Percentiles rank a stretch among this genome's conserved stretches.
Conservation (phyloP, 2,797 vertebrate species). For the Meriones psammophilus region DNA sequence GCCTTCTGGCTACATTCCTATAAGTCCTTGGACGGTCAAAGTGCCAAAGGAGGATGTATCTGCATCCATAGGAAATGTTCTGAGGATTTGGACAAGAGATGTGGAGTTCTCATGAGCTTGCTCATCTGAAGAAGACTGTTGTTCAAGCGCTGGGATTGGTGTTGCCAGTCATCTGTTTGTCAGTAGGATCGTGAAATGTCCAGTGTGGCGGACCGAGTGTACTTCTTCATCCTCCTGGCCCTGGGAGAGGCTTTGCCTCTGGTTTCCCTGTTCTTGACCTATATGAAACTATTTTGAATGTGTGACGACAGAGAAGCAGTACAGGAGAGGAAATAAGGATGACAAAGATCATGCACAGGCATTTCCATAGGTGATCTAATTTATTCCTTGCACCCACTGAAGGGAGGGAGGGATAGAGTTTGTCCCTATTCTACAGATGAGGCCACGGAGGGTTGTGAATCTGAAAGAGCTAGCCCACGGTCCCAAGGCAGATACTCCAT, state of each 20-base stretch:
- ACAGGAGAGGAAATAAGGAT: background rate
- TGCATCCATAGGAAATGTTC: background rate
- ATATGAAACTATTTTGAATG: constrained; percentile 23
- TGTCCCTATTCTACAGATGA: background rate
- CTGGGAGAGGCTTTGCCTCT: background rate
- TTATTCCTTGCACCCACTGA: background rate
- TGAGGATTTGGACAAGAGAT: background rate
- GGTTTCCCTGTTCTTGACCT: background rate
- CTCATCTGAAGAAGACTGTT: background rate
- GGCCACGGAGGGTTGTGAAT: background rate
- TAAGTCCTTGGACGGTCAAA: constrained; percentile 10
- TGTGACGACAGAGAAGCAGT: background rate
- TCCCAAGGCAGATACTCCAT: background rate
- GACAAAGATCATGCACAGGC: background rate
- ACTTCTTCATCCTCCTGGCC: background rate
- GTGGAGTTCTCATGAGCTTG: background rate
- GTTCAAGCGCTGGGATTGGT: background rate
- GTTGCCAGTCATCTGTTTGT: background rate
- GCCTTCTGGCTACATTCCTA: constrained; percentile 26
- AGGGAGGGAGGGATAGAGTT: background rate
- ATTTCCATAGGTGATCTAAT: background rate
- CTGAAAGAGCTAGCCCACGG: background rate
- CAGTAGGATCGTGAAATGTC: constrained; percentile 1
- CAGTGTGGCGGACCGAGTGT: background rate
- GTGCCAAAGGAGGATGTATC: background rate